phyloP scores from a whole-genome alignment of 2,888 invertebrate species.

The Ditula angustiorana region DNA sequence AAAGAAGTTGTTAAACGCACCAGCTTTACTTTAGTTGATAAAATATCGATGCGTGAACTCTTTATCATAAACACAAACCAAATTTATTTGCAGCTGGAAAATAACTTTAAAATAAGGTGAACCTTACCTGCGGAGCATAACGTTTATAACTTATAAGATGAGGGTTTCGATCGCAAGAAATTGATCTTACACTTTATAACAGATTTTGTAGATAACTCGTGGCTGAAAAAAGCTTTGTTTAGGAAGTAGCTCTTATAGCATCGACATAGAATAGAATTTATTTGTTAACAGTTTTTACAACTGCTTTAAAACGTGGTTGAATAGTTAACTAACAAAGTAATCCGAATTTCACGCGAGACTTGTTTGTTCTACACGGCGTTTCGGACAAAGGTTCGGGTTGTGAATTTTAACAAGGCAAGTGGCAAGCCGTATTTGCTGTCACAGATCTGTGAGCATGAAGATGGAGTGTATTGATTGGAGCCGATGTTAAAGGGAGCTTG shows the following conservation, averaged over 20 bases:
- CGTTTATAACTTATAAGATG: background rate
- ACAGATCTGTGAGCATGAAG: conserved; percentile 57
- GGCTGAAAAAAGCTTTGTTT: background rate
- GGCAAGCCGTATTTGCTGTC: conserved; percentile 60
- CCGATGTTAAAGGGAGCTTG: conserved; percentile 36
- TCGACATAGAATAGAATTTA: background rate
- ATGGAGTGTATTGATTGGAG: conserved; percentile 56
- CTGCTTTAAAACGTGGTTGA: conserved; percentile 41
- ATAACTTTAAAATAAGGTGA: background rate
- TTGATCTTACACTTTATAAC: background rate
- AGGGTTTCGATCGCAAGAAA: background rate
- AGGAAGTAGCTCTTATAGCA: background rate
- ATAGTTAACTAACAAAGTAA: conserved; percentile 64
- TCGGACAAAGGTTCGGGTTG: conserved; percentile 65
- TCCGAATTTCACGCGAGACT: conserved; percentile 76
- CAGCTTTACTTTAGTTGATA: conserved; percentile 65
- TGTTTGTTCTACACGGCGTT: conserved; percentile 71
- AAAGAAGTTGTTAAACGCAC: conserved; percentile 64
- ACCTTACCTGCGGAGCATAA: background rate
- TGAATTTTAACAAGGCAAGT: conserved; percentile 78
- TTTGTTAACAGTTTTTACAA: background rate
- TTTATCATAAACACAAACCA: conserved; percentile 39
- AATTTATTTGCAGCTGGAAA: background rate
- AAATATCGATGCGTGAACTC: conserved; percentile 67
- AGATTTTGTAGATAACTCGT: conserved; percentile 3